Conservation (phyloP, 2,113 vertebrate species). For the Pygathrix nemaeus region DNA sequence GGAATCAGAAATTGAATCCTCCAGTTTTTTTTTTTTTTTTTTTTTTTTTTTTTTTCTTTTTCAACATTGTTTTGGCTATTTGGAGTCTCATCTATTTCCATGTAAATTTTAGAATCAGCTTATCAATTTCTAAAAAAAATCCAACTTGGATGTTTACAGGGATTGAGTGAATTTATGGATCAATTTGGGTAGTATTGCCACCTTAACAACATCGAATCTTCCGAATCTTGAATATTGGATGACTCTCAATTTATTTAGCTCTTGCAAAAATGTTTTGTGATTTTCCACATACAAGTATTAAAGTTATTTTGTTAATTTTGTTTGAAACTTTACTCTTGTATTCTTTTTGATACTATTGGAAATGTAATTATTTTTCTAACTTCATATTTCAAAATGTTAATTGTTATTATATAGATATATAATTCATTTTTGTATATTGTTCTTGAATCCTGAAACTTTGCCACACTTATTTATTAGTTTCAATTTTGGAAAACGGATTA, state of each 20-base stretch:
- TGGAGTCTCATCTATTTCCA: not conserved
- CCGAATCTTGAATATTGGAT: not conserved
- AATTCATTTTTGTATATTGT: not conserved
- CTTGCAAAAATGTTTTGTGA: not conserved
- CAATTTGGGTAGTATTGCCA: not conserved
- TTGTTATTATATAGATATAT: not conserved
- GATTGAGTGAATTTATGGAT: not conserved
- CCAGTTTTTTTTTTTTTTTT: not conserved
- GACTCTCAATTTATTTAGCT: not conserved
- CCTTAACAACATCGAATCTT: not conserved
- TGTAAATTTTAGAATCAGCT: not conserved
- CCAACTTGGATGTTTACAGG: not conserved
- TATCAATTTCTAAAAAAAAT: not conserved
- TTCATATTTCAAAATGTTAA: not conserved
- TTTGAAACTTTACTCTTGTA: not conserved
- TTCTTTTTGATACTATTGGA: not conserved
- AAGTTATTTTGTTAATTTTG: not conserved
- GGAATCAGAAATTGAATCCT: not conserved
- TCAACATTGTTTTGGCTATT: not conserved
- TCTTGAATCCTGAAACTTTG: not conserved
- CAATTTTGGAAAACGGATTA: not conserved
- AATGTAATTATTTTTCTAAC: not conserved
- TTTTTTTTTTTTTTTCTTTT: not conserved
- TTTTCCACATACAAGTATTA: not conserved
- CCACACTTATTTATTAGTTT: not conserved